Evolutionary conservation across 92 coral and sea anemone genomes (phyloP).

Genomic region (Isaurus tuberculatus): DNA sequence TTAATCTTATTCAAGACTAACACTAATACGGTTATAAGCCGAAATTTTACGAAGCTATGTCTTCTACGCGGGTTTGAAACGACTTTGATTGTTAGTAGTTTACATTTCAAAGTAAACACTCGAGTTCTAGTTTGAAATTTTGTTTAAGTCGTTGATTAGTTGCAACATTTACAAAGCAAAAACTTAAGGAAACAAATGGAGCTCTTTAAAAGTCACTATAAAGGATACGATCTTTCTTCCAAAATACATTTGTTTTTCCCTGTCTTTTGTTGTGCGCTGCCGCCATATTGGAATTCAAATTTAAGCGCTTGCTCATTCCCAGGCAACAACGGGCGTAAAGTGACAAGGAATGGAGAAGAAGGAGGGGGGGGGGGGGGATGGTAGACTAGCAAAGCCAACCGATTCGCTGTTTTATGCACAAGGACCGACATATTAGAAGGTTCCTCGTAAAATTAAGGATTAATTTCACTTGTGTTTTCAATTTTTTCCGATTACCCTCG

Average conservation of each 20-base stretch:
- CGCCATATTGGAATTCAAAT: constrained; percentile 52
- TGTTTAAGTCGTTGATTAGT: not conserved
- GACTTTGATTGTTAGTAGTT: not conserved
- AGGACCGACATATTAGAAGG: no score
- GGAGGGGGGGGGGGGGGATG: not conserved
- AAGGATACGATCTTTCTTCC: constrained; percentile 50
- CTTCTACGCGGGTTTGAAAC: not conserved
- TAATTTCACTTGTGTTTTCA: no score
- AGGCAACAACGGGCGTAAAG: not conserved
- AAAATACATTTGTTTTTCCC: constrained; percentile 18
- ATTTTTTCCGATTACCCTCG: no score
- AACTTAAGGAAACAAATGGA: not conserved
- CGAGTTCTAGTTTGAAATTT: not conserved
- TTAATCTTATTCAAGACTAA: no score
- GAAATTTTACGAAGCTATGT: no score
- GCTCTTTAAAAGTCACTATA: not conserved
- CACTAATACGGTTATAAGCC: no score
- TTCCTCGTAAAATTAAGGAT: no score
- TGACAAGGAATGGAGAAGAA: not conserved
- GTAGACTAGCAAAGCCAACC: no score
- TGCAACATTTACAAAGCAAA: not conserved
- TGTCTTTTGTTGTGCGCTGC: constrained; percentile 20
- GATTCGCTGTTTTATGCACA: no score
- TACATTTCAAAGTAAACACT: not conserved
- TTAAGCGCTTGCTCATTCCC: constrained; percentile 30